Percentiles rank a stretch among this genome's conserved stretches.
These are phyloP conservation scores for Cerceris rybyensis DNA, from an alignment of 2,888 invertebrate species.

Conservation along the genomic window DNA sequence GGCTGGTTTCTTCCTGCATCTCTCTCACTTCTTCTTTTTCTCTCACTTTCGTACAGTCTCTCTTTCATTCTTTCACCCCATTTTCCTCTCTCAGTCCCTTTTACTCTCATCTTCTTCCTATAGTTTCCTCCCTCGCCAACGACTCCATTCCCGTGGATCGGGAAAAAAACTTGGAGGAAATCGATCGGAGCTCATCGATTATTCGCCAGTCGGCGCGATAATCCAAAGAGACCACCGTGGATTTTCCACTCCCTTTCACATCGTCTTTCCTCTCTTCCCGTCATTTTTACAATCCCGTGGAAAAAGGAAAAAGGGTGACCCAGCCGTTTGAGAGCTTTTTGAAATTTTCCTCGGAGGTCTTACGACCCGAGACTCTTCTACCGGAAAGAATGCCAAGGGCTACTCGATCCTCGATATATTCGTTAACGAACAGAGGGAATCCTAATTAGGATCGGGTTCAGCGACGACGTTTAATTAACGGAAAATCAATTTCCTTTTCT, in stretches of 20 bases:
- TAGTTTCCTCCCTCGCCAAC: background rate
- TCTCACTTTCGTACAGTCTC: background rate
- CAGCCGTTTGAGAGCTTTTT: slow-evolving; percentile 43
- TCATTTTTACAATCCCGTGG: background rate
- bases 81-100: background rate
- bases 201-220: slow-evolving; percentile 14
- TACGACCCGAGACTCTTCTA: slow-evolving; percentile 18
- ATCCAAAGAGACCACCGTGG: slow-evolving; percentile 3
- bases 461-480: slow-evolving; percentile 57
- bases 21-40: background rate
- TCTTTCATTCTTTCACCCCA: background rate
- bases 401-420: background rate
- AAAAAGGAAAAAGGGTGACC: slow-evolving; percentile 15
- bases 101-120: background rate
- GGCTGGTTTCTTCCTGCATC: slow-evolving; percentile 17
- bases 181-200: slow-evolving; percentile 9
- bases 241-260: slow-evolving; percentile 1
- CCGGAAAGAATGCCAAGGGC: background rate
- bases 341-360: slow-evolving; percentile 33
- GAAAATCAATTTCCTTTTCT: slow-evolving; percentile 46
- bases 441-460: slow-evolving; percentile 52
- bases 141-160: background rate
- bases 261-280: background rate
- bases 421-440: slow-evolving; percentile 26
- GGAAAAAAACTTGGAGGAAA: background rate